Evolutionary conservation across 2,888 invertebrate genomes (phyloP), one percentile per base, ranked within the genome.

Genomic region (Brenthis ino): DNA sequence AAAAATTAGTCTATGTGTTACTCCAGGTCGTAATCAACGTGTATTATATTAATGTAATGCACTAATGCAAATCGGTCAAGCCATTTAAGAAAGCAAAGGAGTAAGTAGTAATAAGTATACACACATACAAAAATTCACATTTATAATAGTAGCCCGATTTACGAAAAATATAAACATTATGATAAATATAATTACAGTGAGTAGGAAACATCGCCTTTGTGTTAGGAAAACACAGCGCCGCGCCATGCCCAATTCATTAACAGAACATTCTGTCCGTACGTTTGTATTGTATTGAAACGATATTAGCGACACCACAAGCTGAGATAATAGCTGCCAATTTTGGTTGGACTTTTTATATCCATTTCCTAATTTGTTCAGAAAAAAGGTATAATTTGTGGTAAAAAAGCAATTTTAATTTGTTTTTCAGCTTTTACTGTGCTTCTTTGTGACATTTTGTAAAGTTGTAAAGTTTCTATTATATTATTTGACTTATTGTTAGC

Each of bases 171-270:
- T n/a, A 20, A 13, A 33, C 37, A 37, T 20, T 53, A 20, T 43
- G 11, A 43, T 33, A 14, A 57, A 43, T 53, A 2, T 53, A 43
- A 63, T 37, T 28, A 11, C 14, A 56, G 14, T 4, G 37, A 67
- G 48, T 20, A 13, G 47, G 53, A 48, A 13, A 51, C 16, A 43
- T 28, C 6, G 12, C 57, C 20, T 43, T 70, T 65, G 51, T n/a
- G 50, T 50, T 28, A 56, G 47, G 43, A 57, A 60, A 66, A 56
- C 37, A 60, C 65, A 63, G 57, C 57, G 60, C 53, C 54, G 56
- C 51, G 50, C 71, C 48, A 61, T 58, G 68, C 28, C 57, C 57
- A 68, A 71, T 71, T 50, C 57, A 57, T 65, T 65, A 65, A 68
- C 70, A 65, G 61, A 55, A 68, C 65, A 68, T 65, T 71, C 63